A percentile compares a stretch with the other conserved stretches of the same genome.
phyloP scores from a whole-genome alignment of 2,113 vertebrate species.

The Otis tarda region DNA sequence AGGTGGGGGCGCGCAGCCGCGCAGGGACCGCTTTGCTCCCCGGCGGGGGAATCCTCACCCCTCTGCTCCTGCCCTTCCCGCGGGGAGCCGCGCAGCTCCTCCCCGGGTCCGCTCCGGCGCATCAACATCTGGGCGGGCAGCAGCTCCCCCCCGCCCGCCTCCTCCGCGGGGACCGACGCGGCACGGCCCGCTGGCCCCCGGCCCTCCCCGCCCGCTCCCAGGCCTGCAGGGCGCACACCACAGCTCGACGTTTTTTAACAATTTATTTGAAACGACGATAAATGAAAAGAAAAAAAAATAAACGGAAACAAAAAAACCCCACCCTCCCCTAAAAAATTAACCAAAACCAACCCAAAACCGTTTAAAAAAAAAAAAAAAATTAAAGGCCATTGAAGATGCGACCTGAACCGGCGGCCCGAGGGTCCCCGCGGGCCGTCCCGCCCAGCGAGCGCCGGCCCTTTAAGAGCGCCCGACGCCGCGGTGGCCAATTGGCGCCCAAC shows the following conservation, averaged over 20 bases:
- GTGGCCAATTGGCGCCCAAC: too few species aligned
- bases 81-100: not conserved
- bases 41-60: not conserved
- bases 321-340: too few species aligned
- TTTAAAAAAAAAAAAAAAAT: too few species aligned
- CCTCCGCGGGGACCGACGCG: not conserved
- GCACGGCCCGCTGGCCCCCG: not conserved
- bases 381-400: too few species aligned
- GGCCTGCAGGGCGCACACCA: not conserved
- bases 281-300: not conserved
- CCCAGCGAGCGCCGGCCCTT: too few species aligned
- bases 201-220: not conserved
- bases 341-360: too few species aligned
- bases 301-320: too few species aligned
- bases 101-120: not conserved
- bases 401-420: too few species aligned
- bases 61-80: too few species aligned
- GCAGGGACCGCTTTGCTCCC: not conserved
- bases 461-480: too few species aligned
- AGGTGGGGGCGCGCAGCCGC: not conserved
- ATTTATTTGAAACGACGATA: conserved; percentile 54
- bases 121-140: not conserved
- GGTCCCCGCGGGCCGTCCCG: too few species aligned
- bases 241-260: not conserved
- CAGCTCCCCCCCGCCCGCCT: too few species aligned